Evolutionary conservation across 2,888 invertebrate genomes (phyloP).

Genomic region (Falcaria lacertinaria): DNA sequence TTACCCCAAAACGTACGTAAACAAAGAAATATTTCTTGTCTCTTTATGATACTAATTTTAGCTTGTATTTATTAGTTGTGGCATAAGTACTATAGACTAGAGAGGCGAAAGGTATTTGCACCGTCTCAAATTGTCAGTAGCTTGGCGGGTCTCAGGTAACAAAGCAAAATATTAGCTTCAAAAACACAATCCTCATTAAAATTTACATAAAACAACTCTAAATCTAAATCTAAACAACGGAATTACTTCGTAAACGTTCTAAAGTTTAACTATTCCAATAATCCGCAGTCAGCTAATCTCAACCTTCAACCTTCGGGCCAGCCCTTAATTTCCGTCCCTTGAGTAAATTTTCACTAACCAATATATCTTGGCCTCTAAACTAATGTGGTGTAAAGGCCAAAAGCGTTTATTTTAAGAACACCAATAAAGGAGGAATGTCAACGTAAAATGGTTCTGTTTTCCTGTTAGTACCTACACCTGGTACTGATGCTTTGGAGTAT

Average conservation of each 20-base stretch:
- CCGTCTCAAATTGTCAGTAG: background rate
- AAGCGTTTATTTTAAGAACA: background rate
- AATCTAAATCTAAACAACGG: slow-evolving; percentile 26
- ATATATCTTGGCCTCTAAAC: slow-evolving; percentile 25
- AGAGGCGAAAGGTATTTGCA: too few species aligned
- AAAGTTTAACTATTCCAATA: slow-evolving; percentile 52
- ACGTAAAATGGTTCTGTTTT: slow-evolving; percentile 19
- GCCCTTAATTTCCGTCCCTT: slow-evolving; percentile 41
- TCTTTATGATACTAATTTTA: too few species aligned
- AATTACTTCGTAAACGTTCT: slow-evolving; percentile 24
- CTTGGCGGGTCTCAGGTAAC: background rate
- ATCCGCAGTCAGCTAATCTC: slow-evolving; percentile 41
- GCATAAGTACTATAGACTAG: too few species aligned
- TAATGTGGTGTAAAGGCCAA: slow-evolving; percentile 7
- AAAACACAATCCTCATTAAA: background rate
- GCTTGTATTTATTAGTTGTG: too few species aligned
- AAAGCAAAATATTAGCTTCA: background rate
- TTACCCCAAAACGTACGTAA: too few species aligned
- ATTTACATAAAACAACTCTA: slow-evolving; percentile 18
- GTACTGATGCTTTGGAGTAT: background rate
- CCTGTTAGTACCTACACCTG: background rate
- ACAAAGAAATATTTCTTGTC: too few species aligned
- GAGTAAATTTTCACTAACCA: slow-evolving; percentile 41
- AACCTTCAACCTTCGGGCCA: slow-evolving; percentile 33
- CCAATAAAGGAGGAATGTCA: slow-evolving; percentile 19